Conservation (phyloP, 2,888 invertebrate species). For the Lapara coniferarum region DNA sequence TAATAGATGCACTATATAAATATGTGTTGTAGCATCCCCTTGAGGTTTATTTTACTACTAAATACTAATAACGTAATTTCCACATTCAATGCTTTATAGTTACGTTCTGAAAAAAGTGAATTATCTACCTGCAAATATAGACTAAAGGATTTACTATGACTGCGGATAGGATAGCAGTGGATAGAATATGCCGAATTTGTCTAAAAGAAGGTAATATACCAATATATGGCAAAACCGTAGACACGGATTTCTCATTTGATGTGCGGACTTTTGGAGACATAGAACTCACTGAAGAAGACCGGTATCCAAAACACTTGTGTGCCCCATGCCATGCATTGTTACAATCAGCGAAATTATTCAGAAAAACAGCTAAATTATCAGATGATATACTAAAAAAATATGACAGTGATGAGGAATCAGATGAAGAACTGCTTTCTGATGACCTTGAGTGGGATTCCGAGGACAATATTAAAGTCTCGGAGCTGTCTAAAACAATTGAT, state of each 20-base stretch:
- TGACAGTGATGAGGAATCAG: background rate
- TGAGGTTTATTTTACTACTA: no score
- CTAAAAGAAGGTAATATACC: conserved; percentile 37
- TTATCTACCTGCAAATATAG: background rate
- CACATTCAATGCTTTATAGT: no score
- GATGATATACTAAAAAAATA: conserved; percentile 47
- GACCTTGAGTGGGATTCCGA: conserved; percentile 9
- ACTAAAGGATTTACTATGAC: conserved; percentile 1
- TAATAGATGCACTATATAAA: no score
- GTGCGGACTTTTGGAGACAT: conserved; percentile 47
- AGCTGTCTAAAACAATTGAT: conserved; percentile 2
- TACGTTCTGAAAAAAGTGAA: no score
- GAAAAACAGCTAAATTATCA: conserved; percentile 56
- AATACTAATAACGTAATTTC: no score
- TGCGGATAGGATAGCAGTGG: background rate
- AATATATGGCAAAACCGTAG: conserved; percentile 33
- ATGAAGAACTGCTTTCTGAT: conserved; percentile 4
- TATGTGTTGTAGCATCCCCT: no score
- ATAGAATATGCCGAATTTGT: conserved; percentile 39
- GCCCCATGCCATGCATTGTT: conserved; percentile 57
- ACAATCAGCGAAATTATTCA: conserved; percentile 58
- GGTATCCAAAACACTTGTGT: conserved; percentile 61
- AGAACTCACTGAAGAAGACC: conserved; percentile 52
- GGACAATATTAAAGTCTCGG: background rate
- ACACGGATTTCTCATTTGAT: conserved; percentile 7